Conservation (phyloP, 2,888 invertebrate genomes). For the Conops quadrifasciatus region DNA sequence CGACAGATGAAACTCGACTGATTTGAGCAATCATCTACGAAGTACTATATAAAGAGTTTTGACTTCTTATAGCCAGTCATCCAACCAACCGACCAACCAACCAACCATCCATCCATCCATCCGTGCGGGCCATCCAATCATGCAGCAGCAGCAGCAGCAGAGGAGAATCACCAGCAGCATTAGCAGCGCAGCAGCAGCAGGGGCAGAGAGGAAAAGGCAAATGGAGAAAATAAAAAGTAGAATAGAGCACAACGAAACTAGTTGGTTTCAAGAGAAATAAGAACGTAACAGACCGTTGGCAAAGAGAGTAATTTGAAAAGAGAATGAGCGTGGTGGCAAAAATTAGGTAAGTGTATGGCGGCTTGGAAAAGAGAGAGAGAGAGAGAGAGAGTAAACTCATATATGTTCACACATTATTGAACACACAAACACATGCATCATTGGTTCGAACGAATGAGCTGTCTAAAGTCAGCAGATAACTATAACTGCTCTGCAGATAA, state of each 20-base stretch:
- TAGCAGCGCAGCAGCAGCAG: conserved; percentile 18
- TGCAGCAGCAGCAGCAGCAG: conserved; percentile 36
- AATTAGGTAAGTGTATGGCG: neutral
- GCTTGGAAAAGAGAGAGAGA: neutral
- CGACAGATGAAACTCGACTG: conserved; percentile 60
- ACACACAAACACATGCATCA: neutral
- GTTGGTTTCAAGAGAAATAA: no score
- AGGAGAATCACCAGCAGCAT: conserved; percentile 19
- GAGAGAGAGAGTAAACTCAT: conserved; percentile 5
- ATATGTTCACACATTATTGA: neutral
- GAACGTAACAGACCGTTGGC: no score
- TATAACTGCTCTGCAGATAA: conserved; percentile 30
- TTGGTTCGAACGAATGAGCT: conserved; percentile 17
- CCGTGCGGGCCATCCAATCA: conserved; percentile 38
- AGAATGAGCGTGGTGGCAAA: neutral
- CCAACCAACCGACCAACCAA: no score
- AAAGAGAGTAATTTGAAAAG: no score
- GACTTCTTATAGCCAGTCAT: no score
- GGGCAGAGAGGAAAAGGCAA: neutral
- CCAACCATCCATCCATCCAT: no score
- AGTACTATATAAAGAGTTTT: conserved; percentile 62
- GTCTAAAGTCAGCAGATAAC: conserved; percentile 12
- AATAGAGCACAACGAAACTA: no score
- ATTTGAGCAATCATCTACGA: conserved; percentile 56
- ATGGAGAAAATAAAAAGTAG: neutral